Evolutionary conservation across 2,888 invertebrate genomes (phyloP).

Genomic region (Diploptera punctata): DNA sequence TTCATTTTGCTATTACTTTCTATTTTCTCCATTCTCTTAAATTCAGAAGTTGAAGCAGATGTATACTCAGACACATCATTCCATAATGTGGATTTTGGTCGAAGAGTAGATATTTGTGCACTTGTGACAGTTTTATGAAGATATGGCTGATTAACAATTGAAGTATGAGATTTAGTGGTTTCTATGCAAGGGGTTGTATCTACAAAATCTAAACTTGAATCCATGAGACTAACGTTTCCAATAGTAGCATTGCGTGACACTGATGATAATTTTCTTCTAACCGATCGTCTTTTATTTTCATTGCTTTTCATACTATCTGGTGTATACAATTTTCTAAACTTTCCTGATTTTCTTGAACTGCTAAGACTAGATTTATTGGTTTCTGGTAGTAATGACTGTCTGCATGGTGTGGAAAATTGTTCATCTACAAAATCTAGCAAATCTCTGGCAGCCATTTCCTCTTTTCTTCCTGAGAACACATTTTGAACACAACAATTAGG

Average conservation of each 20-base stretch:
- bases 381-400: too few relatives aligned
- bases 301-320: neutral
- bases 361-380: neutral
- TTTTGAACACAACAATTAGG: too few relatives aligned
- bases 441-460: neutral
- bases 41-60: too few relatives aligned
- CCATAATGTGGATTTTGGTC: too few relatives aligned
- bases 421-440: neutral
- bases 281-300: neutral
- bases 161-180: too few relatives aligned
- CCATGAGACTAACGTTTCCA: neutral
- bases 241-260: neutral
- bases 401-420: neutral
- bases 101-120: too few relatives aligned
- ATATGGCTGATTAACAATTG: too few relatives aligned
- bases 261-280: neutral
- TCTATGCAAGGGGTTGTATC: conserved; percentile 1
- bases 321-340: neutral
- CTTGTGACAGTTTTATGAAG: too few relatives aligned
- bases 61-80: too few relatives aligned
- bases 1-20: too few relatives aligned
- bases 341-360: conserved; percentile 6
- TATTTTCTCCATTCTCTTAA: too few relatives aligned
- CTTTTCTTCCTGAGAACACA: too few relatives aligned
- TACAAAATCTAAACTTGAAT: conserved; percentile 13